Conservation (phyloP, 2,888 invertebrate genomes). For the Copidosoma aretas region DNA sequence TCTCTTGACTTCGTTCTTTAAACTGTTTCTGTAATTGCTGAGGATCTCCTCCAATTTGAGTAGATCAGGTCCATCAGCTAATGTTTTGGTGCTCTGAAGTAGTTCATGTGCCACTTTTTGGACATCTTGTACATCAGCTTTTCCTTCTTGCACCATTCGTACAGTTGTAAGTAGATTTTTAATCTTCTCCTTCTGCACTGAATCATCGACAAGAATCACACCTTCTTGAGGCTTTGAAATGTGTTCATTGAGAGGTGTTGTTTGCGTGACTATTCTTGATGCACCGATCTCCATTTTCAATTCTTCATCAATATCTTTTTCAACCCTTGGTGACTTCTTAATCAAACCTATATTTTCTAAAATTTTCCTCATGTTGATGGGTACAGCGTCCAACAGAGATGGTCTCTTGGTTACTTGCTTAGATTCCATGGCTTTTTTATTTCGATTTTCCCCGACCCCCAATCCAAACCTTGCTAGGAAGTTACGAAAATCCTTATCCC, state of each 20-base stretch:
- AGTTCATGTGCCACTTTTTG: conserved; percentile 53
- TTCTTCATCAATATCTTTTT: conserved; percentile 6
- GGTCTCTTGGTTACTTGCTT: conserved; percentile 32
- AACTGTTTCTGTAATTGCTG: conserved; percentile 52
- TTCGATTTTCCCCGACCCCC: conserved; percentile 49
- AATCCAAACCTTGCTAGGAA: conserved; percentile 63
- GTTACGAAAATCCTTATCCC: conserved; percentile 61
- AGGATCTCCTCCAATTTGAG: conserved; percentile 57
- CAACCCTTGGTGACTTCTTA: conserved; percentile 33
- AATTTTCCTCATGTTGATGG: conserved; percentile 59
- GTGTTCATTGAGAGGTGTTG: conserved; percentile 47
- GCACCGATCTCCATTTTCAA: not conserved
- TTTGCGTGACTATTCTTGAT: conserved; percentile 8
- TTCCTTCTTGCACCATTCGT: conserved; percentile 57
- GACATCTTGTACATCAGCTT: conserved; percentile 51
- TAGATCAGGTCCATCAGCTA: conserved; percentile 57
- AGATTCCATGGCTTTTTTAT: conserved; percentile 51
- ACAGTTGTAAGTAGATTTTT: conserved; percentile 59
- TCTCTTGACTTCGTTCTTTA: conserved; percentile 60
- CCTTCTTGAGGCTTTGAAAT: conserved; percentile 61
- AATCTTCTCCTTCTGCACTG: conserved; percentile 64
- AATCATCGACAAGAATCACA: conserved; percentile 51
- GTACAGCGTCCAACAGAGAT: conserved; percentile 54
- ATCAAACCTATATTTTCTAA: conserved; percentile 61
- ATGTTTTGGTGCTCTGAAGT: conserved; percentile 50